Conservation (phyloP, 2,113 vertebrate species). For the Anoplopoma fimbria region DNA sequence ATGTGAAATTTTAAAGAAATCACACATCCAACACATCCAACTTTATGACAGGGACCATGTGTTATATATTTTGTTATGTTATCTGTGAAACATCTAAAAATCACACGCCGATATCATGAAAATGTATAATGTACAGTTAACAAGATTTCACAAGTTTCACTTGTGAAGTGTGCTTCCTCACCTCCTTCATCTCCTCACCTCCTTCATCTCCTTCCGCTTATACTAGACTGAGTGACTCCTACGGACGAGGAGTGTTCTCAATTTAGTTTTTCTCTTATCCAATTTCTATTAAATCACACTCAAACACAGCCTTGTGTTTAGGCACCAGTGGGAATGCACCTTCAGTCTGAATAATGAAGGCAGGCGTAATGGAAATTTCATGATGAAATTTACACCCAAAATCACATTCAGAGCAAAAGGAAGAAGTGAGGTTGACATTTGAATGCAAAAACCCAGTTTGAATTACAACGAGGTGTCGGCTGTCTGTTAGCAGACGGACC, state of each 20-base stretch:
- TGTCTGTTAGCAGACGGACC: constrained; percentile 53
- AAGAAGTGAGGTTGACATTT: constrained; percentile 74
- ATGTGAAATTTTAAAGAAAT: not conserved
- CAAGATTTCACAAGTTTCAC: not conserved
- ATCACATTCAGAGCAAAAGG: constrained; percentile 61
- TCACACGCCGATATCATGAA: not conserved
- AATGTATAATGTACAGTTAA: not conserved
- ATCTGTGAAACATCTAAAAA: not conserved
- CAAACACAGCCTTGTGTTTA: constrained; percentile 49
- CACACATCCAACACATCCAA: not conserved
- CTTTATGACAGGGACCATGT: not conserved
- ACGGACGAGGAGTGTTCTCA: not conserved
- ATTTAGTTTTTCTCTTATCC: constrained; percentile 13
- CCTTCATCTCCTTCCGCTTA: not conserved
- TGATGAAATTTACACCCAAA: constrained; percentile 73
- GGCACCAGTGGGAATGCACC: constrained; percentile 51
- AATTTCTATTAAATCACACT: constrained; percentile 45
- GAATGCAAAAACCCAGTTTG: constrained; percentile 63
- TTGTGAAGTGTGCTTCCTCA: not conserved
- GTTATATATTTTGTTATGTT: not conserved
- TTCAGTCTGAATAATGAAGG: constrained; percentile 61
- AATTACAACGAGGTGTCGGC: constrained; percentile 71
- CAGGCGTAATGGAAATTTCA: constrained; percentile 68
- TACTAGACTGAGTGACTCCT: not conserved
- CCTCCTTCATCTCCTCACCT: not conserved